Conservation (phyloP, 2,888 invertebrate species). For the Chouioia cunea region DNA sequence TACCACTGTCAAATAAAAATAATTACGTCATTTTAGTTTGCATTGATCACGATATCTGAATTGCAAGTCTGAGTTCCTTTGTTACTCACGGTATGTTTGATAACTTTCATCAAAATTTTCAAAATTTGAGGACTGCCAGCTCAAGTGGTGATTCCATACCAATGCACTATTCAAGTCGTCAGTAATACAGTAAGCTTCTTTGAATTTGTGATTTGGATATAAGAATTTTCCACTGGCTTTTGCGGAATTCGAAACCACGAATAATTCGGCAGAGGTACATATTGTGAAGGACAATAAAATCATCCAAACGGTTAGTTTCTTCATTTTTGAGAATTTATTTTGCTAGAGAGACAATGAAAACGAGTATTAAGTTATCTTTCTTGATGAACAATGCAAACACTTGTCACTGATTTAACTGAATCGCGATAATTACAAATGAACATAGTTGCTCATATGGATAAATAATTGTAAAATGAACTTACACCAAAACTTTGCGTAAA, state of each 20-base stretch:
- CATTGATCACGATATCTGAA: no score
- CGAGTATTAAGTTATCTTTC: no score
- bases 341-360: background rate
- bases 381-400: no score
- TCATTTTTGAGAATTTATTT: constrained; percentile 15
- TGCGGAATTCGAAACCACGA: constrained; percentile 23
- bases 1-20: background rate
- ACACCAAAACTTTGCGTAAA: no score
- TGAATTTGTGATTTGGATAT: background rate
- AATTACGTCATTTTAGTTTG: no score
- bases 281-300: background rate
- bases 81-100: constrained; percentile 19
- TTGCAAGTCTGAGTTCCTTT: background rate
- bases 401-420: no score
- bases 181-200: constrained; percentile 48
- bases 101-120: background rate
- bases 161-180: constrained; percentile 50
- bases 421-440: no score
- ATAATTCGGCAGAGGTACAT: constrained; percentile 20
- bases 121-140: constrained; percentile 20
- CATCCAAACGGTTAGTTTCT: constrained; percentile 7
- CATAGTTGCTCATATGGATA: background rate
- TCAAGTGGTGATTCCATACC: constrained; percentile 52
- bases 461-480: background rate
- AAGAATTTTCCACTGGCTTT: background rate